Base-by-base conservation (phyloP, 1,140 invertebrate species). In the Aphelinus certus region DNA sequence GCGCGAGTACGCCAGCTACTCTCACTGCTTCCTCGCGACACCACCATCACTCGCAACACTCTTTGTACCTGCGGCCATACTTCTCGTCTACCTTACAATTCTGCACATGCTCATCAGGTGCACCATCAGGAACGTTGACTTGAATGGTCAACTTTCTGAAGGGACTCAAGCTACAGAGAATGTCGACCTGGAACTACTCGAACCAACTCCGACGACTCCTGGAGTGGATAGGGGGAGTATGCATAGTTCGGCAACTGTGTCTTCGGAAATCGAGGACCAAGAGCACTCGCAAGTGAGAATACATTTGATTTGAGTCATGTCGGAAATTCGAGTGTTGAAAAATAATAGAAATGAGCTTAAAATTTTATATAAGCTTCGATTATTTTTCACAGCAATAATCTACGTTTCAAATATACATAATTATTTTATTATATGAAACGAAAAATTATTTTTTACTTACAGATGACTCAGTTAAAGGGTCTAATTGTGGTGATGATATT, bases 151-250 rank as follows among this genome's bases (percentile, higher is more conserved):
- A 79, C 84, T 94, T 45, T 94, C 93, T 10, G 94, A 95, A 82
- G 93, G 94, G 3, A 94, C 94, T 0, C 94, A 94, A 82, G 94
- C 92, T 0, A 94, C 94, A 0, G 94, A 95, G 81, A 94, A 95
- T 82, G 92, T 94, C 66, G 95, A 95, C 84, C 83, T 95, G 45
- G 94, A 95, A 78, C 89, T 94, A 83, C 85, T 94, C 79, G 94
- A 94, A 71, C 91, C 92, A 6, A 92, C 89, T 77, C 78, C 79
- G 47, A 26, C 26, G 26, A 87, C 86, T 60, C 88, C 89, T 2
- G 47, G 53, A 1, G 68, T 53, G 1, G 91, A 90, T 55, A 85
- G 87, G 73, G 84, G 89, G n/a, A 94, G 92, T 82, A 83, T 92
- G 10, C 91, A 90, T 49, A 93, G 92, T 58, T 88, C 90, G 56